Base-by-base conservation (phyloP, 2,113 vertebrate genomes). In the Hippocampus abdominalis region DNA sequence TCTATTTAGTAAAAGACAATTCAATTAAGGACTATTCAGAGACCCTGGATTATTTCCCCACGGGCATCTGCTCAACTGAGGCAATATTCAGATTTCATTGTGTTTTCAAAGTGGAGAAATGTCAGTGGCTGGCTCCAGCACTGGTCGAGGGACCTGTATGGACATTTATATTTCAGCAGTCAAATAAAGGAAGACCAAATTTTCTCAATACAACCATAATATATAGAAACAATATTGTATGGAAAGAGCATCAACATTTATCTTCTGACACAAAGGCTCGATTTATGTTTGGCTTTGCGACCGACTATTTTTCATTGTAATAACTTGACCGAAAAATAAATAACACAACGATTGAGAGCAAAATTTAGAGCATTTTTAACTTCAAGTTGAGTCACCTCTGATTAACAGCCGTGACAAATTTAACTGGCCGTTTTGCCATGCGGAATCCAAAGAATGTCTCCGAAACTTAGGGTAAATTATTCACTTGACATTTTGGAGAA, bases 1-100 rank as follows among this genome's bases (percentile, higher is more conserved):
- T 94, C 93, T 93, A 94, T 94, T 96, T 95, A 94, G 91, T 89
- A 92, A 93, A 90, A 85, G 91, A 94, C 92, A 94, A 96, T 96
- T 95, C 94, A 96, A 95, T 95, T 95, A 96, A 89, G 89, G 91
- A 92, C 91, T 86, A 90, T 93, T 93, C 91, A 90, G 91, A 90
- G 87, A 91, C 90, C 86, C 84, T 68, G 85, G 91, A 87, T 88
- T 87, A 92, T 95, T 90, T 90, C 93, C 92, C 92, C 83, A 78
- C 61, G 81, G 91, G 92, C 88, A 86, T 83, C 88, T 53, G 83
- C 79, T 87, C 83, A 77, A 44, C 84, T 70, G 82, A 84, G 81
- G 86, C 86, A 92, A 93, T 93, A 94, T 91, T 94, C 90, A 93
- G 91, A 91, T 93, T 94, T 92, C 86, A 83, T 92, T 94, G 90